A percentile compares a stretch with the other conserved stretches of the same genome.
These are phyloP conservation scores for Daphoenositta chrysoptera DNA, from an alignment of 2,113 vertebrate genomes.

Conservation along the genomic window DNA sequence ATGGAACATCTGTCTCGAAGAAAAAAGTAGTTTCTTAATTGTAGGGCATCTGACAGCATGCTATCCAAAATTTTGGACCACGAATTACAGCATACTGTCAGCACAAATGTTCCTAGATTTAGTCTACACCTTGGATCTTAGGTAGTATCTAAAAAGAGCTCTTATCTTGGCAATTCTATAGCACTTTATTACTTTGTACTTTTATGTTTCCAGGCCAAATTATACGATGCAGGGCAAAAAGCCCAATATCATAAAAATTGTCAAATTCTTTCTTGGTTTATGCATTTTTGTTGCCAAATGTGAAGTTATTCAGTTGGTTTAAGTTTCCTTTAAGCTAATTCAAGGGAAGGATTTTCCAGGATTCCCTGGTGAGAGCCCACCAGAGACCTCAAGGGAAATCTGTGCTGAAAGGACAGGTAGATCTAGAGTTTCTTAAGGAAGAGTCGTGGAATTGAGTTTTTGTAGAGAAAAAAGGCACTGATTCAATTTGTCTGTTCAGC, in stretches of 20 bases:
- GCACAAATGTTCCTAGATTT: not conserved
- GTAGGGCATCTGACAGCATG: not conserved
- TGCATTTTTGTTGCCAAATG: not conserved
- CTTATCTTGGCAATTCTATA: not conserved
- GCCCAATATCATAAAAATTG: not conserved
- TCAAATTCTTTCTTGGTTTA: not conserved
- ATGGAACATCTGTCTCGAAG: not conserved
- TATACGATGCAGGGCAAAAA: not conserved
- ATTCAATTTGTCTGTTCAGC: not conserved
- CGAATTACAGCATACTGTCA: not conserved
- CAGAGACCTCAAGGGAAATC: not conserved
- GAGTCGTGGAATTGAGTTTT: not conserved
- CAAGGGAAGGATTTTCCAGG: not conserved
- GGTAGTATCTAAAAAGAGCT: not conserved
- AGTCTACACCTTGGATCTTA: rapidly evolving
- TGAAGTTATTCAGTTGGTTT: not conserved
- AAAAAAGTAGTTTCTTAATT: not conserved
- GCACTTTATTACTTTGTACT: not conserved
- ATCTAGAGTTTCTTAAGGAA: not conserved
- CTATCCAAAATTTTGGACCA: not conserved
- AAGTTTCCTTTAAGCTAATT: not conserved
- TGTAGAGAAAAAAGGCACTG: not conserved
- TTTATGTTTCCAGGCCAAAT: not conserved
- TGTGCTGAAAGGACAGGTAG: not conserved
- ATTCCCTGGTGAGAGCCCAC: not conserved